phyloP scores from a whole-genome alignment of 1,140 invertebrate species.

The Parapsyche elsis region DNA sequence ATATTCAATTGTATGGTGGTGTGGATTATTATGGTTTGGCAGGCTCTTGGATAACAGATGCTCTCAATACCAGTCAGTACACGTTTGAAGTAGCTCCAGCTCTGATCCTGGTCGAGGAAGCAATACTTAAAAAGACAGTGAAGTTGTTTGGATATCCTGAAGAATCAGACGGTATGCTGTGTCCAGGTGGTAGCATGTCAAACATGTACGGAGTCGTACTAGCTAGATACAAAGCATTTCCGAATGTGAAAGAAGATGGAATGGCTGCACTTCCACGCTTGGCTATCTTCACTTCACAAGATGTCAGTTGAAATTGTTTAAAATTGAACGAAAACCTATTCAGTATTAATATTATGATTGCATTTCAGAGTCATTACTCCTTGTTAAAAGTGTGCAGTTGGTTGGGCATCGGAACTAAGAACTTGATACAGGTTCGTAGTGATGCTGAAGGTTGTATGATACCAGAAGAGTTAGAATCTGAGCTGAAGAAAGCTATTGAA shows the following conservation, averaged over 20 bases:
- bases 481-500: constrained; percentile 65
- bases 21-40: constrained; percentile 78
- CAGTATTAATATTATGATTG: background rate
- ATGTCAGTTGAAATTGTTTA: constrained; percentile 67
- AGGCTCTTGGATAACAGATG: constrained; percentile 80
- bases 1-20: constrained; percentile 83
- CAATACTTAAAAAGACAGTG: constrained; percentile 72
- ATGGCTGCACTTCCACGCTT: constrained; percentile 71
- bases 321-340: background rate
- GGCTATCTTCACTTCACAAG: constrained; percentile 79
- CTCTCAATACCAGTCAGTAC: constrained; percentile 84
- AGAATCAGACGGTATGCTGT: constrained; percentile 78
- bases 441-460: constrained; percentile 77
- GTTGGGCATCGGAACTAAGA: constrained; percentile 84
- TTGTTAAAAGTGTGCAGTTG: constrained; percentile 82
- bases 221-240: constrained; percentile 79
- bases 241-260: constrained; percentile 79
- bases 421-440: constrained; percentile 75
- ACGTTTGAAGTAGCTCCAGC: constrained; percentile 84
- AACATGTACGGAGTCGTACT: constrained; percentile 85
- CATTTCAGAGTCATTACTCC: constrained; percentile 84
- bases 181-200: constrained; percentile 87
- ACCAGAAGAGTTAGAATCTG: constrained; percentile 67
- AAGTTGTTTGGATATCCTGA: constrained; percentile 73
- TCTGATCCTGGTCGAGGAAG: constrained; percentile 77